These are phyloP conservation scores for Zele albiditarsus DNA, from an alignment of 2,888 invertebrate species.

Conservation along the genomic window DNA sequence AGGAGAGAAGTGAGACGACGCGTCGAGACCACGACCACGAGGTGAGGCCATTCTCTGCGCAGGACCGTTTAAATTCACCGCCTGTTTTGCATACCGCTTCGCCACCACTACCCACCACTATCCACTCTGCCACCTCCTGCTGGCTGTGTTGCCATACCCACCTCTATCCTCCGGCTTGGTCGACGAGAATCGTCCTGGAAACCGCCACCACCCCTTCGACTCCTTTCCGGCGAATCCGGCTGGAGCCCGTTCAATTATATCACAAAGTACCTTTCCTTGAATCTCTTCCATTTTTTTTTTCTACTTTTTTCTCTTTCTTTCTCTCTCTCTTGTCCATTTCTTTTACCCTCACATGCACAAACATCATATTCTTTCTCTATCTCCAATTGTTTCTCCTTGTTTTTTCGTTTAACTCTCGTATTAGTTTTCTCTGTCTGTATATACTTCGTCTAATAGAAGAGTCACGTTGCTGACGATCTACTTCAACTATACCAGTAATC, in stretches of 20 bases:
- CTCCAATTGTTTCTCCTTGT: neutral
- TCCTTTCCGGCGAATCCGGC: constrained; percentile 49
- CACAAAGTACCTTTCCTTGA: constrained; percentile 41
- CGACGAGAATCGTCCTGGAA: constrained; percentile 52
- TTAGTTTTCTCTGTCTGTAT: constrained; percentile 12
- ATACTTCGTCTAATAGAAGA: constrained; percentile 3
- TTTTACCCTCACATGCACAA: constrained; percentile 13
- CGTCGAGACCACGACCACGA: constrained; percentile 58
- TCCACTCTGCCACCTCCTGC: constrained; percentile 36
- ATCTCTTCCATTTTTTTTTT: constrained; percentile 12
- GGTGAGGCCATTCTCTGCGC: constrained; percentile 67
- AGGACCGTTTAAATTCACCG: constrained; percentile 69
- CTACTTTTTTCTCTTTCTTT: constrained; percentile 3
- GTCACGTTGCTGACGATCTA: neutral
- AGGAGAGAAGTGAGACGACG: constrained; percentile 44
- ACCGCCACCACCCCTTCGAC: constrained; percentile 49
- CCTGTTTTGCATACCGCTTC: constrained; percentile 69
- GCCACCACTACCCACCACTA: constrained; percentile 33
- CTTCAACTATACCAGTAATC: constrained; percentile 25
- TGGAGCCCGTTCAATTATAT: constrained; percentile 46
- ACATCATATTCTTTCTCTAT: neutral
- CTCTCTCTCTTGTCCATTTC: neutral
- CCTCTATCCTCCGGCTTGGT: constrained; percentile 45
- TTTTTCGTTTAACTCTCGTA: neutral
- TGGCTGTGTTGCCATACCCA: constrained; percentile 11